Evolutionary conservation across 2,888 invertebrate genomes (phyloP), one percentile per base, ranked within the genome.

Genomic region (Caradrina clavipalpis): DNA sequence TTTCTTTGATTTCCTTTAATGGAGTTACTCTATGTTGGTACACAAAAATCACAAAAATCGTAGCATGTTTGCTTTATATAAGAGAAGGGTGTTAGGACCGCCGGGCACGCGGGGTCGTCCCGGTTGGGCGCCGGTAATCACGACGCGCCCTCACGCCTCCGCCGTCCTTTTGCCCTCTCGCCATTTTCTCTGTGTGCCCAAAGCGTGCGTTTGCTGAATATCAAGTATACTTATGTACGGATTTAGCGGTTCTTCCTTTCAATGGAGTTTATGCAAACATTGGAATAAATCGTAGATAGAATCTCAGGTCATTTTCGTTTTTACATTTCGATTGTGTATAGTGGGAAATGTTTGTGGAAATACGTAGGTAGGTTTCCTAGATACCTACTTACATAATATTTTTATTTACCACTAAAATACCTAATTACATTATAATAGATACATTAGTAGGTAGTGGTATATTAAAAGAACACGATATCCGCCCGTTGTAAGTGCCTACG

Each of bases 81-180:
- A 64, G 81, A 81, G 78, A 70, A 81, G 84, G 85, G 84, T 76
- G 76, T 71, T 54, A 56, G 65, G 67, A 62, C 66, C 73, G 64
- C 22, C 61, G 75, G 83, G 84, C 78, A 80, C 78, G 81, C 76
- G 81, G 89, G 93, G 93, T 92, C 92, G 93, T 90, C 83, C 88
- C 92, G 94, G 90, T 91, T 86, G 92, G 90, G 86, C 90, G 91
- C 88, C 81, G 81, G 88, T 89, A 93, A 94, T 94, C 93, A 91
- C 93, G 91, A 89, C 92, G 87, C 92, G 91, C 93, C 92, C 91
- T 94, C 90, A 91, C 93, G 89, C 93, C 93, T 91, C 88, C 87
- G 86, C 77, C 78, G 56, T 68, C 81, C 80, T 85, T 78, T 72
- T 53, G 69, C 72, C 82, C 82, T 82, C 73, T 56, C 57, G 58